Base-by-base conservation (phyloP, 64 coral and sea anemone genomes). In the Astreopora myriophthalma region DNA sequence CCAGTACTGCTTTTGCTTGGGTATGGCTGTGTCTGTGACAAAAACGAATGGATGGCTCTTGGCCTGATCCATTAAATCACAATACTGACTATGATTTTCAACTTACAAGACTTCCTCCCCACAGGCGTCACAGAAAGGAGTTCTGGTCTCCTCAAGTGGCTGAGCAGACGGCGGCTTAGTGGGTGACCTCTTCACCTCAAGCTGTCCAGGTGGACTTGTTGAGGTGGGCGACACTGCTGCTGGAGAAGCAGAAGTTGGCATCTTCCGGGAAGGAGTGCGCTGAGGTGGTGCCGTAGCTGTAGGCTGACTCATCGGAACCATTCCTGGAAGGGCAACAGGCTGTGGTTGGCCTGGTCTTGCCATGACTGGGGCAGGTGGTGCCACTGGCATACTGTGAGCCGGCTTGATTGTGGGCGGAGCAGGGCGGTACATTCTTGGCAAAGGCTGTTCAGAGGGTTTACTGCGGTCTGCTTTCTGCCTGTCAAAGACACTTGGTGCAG, bases 61-160 rank as follows among this genome's bases (percentile, higher is more conserved):
- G 40, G 4, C 10, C 40, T 46, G 40, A 46, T n/a, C n/a, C 40
- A 46, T 46, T 5, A 5, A 11, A 11, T 11, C 40, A 46, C 40
- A 46, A 46, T 5, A 11, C 10, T 55, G 8, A 55, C 49, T 13
- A 14, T 64, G 61, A 26, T 25, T 24, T 27, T 38, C 5, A 57
- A 77, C 97, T 99, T 96, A 99, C 97, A 96, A 93, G 33, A 99
- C 95, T 81, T 90, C 91, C 70, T 99, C 57, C 33, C 94, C 94
- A 70, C 97, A 99, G 16, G 94, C 91, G 88, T 99, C 90, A 91
- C 97, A 99, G 68, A 96, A 93, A 14, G 97, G 97, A 12, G 94
- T 91, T 35, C 93, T 90, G 1, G 96, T 89, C 23, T 91, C 93
- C 48, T 92, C 93, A 2, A 82, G 55, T 2, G 97, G 81, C 16